Conservation (phyloP, 2,888 invertebrate species). For the Leucophora obtusa region DNA sequence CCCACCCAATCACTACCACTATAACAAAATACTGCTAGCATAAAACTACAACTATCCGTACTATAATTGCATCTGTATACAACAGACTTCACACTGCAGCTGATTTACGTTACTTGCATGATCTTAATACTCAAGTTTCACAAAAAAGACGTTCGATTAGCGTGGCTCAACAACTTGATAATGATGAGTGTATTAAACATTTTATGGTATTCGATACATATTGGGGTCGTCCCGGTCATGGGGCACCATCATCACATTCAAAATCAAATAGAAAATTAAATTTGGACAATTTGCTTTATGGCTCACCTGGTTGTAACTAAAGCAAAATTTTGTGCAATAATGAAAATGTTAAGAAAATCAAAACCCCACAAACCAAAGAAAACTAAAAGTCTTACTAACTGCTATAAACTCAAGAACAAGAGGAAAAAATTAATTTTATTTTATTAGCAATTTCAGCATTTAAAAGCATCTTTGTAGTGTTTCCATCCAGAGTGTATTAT, state of each 20-base stretch:
- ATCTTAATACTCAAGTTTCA: slow-evolving; percentile 80
- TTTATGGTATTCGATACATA: slow-evolving; percentile 87
- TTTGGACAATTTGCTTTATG: slow-evolving; percentile 79
- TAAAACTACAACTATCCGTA: slow-evolving; percentile 24
- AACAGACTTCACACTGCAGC: slow-evolving; percentile 46
- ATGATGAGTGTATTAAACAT: slow-evolving; percentile 84
- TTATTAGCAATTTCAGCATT: no score
- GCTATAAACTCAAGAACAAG: not conserved
- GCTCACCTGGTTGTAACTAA: slow-evolving; percentile 61
- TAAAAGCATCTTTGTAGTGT: not conserved
- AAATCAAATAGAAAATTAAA: slow-evolving; percentile 75
- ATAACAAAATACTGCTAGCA: slow-evolving; percentile 10
- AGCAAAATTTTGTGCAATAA: slow-evolving; percentile 6
- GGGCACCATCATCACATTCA: slow-evolving; percentile 73
- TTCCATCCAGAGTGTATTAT: not conserved
- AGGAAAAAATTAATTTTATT: not conserved
- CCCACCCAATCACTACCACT: slow-evolving; percentile 1
- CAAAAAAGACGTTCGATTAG: slow-evolving; percentile 78
- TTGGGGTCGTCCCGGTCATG: slow-evolving; percentile 89
- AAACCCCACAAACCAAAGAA: not conserved
- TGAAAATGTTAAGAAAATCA: not conserved
- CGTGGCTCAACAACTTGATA: slow-evolving; percentile 79
- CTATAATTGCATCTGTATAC: slow-evolving; percentile 51
- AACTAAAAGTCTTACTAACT: not conserved
- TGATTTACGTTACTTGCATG: slow-evolving; percentile 79